phyloP scores from a whole-genome alignment of 2,113 vertebrate genomes.

The Ceyx margarethae region DNA sequence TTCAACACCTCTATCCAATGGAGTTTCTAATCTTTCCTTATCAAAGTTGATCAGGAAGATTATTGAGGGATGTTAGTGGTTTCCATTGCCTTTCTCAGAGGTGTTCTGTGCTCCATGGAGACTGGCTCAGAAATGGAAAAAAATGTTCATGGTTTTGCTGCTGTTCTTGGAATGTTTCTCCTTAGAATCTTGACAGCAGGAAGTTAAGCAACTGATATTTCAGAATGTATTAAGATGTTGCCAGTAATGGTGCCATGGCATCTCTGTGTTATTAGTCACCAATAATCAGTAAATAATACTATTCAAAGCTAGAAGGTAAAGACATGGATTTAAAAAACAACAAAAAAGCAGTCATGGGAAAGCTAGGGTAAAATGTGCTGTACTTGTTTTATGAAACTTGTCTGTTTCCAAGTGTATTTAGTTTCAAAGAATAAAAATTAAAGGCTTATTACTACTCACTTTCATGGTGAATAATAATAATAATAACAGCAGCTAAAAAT shows the following conservation, averaged over 20 bases:
- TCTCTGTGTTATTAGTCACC: not conserved
- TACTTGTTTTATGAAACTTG: not conserved
- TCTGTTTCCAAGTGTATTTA: not conserved
- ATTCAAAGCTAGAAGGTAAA: not conserved
- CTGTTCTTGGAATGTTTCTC: not conserved
- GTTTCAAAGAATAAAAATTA: not conserved
- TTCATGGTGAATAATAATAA: not conserved
- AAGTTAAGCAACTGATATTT: not conserved
- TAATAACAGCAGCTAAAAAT: not conserved
- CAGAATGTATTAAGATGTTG: not conserved
- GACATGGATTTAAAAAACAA: not conserved
- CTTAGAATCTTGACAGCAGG: not conserved
- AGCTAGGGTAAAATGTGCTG: not conserved
- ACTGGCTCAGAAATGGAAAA: not conserved
- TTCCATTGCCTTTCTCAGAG: not conserved
- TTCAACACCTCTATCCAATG: fast-evolving
- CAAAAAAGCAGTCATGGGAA: not conserved
- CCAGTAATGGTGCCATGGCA: not conserved
- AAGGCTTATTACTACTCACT: too few relatives aligned
- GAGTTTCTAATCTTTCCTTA: not conserved
- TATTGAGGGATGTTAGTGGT: not conserved
- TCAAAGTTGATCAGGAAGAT: not conserved
- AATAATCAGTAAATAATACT: not conserved
- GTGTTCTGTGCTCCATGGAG: not conserved
- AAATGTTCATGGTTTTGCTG: not conserved